Conservation (phyloP, 2,888 invertebrate genomes). For the Heteromurus nitidus region DNA sequence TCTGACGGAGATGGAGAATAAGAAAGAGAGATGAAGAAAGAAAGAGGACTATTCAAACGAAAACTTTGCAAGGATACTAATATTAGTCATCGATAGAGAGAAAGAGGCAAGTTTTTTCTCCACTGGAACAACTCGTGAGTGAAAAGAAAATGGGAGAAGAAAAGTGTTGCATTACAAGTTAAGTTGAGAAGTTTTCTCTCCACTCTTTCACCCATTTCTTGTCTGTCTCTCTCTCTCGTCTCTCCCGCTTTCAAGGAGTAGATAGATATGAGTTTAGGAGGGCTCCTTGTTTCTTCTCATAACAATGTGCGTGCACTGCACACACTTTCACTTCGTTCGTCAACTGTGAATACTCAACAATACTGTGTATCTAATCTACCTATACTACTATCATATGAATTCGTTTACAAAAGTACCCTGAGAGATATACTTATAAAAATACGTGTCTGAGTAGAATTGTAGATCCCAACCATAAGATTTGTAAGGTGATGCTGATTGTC, state of each 20-base stretch:
- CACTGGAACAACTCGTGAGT: constrained; percentile 50
- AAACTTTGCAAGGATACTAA: background rate
- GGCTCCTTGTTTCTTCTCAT: constrained; percentile 38
- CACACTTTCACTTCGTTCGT: constrained; percentile 28
- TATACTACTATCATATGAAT: background rate
- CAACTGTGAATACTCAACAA: constrained; percentile 59
- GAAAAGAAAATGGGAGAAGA: constrained; percentile 27
- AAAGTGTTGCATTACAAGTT: constrained; percentile 28
- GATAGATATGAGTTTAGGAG: constrained; percentile 18
- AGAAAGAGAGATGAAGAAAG: background rate
- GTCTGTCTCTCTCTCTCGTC: constrained; percentile 20
- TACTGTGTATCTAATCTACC: background rate
- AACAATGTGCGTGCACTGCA: constrained; percentile 14
- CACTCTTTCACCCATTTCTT: constrained; percentile 27
- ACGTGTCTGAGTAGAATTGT: no score
- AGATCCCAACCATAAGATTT: no score
- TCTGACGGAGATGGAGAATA: background rate
- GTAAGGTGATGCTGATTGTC: no score
- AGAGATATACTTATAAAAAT: no score
- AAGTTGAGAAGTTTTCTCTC: constrained; percentile 14
- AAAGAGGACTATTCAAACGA: background rate
- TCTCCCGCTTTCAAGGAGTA: no score
- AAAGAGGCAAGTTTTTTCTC: constrained; percentile 29
- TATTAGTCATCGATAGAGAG: background rate
- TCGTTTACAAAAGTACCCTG: background rate